A percentile compares a stretch with the other conserved stretches of the same genome.
Conservation (phyloP, 1,140 invertebrate species). For the Drosophila tristis region DNA sequence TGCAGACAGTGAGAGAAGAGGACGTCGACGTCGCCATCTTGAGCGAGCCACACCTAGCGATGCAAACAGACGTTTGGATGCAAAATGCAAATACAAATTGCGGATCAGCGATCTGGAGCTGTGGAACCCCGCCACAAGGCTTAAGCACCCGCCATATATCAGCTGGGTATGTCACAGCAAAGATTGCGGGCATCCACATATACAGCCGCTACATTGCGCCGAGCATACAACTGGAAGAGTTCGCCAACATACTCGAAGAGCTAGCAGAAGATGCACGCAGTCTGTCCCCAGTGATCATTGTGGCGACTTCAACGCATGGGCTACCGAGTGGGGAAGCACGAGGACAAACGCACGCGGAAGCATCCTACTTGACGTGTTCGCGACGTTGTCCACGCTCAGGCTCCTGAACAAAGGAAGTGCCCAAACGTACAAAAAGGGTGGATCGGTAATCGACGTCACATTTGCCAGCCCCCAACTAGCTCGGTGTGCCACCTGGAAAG, state of each 20-base stretch:
- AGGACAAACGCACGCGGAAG: too few species aligned
- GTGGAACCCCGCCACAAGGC: neutral
- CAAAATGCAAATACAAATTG: too few species aligned
- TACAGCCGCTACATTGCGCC: conserved; percentile 16
- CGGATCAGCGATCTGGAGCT: neutral
- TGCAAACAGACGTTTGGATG: neutral
- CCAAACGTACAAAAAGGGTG: too few species aligned
- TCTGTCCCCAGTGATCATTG: neutral
- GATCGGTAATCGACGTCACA: too few species aligned
- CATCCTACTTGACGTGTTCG: neutral
- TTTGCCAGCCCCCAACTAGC: too few species aligned
- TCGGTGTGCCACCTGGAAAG: too few species aligned
- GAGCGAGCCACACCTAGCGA: neutral
- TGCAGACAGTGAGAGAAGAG: too few species aligned
- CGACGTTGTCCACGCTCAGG: too few species aligned
- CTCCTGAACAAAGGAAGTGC: too few species aligned
- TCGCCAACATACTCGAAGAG: neutral
- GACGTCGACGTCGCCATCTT: too few species aligned
- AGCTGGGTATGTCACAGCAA: neutral
- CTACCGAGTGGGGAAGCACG: conserved; percentile 15
- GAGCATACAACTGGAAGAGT: neutral
- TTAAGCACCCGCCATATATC: neutral
- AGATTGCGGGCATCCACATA: neutral
- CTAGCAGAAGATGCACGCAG: neutral
- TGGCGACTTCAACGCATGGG: conserved; percentile 18